phyloP scores from a whole-genome alignment of 2,888 invertebrate species.

The Chromoteleia sp. region DNA sequence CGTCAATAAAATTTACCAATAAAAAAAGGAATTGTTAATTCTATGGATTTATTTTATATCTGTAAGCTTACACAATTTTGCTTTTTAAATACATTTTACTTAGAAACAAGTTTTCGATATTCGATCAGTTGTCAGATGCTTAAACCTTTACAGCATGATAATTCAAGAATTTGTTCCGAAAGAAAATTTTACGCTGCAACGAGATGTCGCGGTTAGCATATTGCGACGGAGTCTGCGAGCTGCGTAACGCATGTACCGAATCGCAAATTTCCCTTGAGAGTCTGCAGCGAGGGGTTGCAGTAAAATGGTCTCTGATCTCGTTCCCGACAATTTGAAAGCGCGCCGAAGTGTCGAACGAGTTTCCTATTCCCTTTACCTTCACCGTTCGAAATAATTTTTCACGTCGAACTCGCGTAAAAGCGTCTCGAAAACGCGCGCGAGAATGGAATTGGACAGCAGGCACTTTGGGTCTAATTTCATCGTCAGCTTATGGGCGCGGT shows the following conservation, averaged over 20 bases:
- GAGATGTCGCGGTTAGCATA: conserved; percentile 31
- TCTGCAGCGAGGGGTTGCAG: conserved; percentile 42
- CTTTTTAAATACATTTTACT: too few relatives aligned
- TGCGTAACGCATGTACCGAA: conserved; percentile 49
- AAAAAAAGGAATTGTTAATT: too few relatives aligned
- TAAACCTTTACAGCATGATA: too few relatives aligned
- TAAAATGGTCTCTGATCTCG: conserved; percentile 50
- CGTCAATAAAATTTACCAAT: too few relatives aligned
- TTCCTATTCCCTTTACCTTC: neutral
- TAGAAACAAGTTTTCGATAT: too few relatives aligned
- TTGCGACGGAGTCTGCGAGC: conserved; percentile 34
- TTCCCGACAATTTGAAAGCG: conserved; percentile 46
- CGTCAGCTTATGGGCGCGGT: neutral
- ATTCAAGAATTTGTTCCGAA: too few relatives aligned
- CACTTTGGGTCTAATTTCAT: conserved; percentile 26
- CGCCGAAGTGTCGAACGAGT: conserved; percentile 28
- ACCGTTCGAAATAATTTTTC: too few relatives aligned
- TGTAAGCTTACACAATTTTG: too few relatives aligned
- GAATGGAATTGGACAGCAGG: neutral
- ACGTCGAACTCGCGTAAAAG: neutral
- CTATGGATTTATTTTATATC: too few relatives aligned
- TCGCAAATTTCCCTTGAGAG: conserved; percentile 59
- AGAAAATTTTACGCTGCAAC: conserved; percentile 18
- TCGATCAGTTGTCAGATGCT: too few relatives aligned
- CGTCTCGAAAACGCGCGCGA: neutral